These are phyloP conservation scores for Epirrita christyi DNA, from an alignment of 2,888 invertebrate genomes.

Conservation along the genomic window DNA sequence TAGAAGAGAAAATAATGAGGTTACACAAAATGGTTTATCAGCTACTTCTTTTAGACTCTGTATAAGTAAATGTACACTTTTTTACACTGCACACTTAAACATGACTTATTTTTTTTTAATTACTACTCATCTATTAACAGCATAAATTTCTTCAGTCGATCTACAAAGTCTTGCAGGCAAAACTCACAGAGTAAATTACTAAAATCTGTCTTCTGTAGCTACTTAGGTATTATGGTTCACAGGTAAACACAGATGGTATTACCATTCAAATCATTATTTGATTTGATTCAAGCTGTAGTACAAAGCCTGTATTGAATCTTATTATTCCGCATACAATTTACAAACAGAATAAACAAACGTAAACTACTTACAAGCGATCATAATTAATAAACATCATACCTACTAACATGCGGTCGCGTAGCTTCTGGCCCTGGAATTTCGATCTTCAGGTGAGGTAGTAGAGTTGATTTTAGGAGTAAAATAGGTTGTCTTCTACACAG, in stretches of 20 bases:
- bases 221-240: background rate
- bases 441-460: conserved; percentile 2
- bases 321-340: conserved; percentile 16
- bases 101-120: no score
- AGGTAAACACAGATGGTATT: conserved; percentile 3
- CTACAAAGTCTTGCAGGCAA: background rate
- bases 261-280: conserved; percentile 10
- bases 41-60: no score
- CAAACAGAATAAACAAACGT: conserved; percentile 43
- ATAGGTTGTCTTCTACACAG: conserved; percentile 7
- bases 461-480: conserved; percentile 7
- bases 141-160: no score
- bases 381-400: conserved; percentile 38
- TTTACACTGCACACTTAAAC: no score
- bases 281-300: background rate
- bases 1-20: no score
- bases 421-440: background rate
- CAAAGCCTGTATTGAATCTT: conserved; percentile 1
- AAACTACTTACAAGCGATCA: conserved; percentile 40
- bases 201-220: background rate
- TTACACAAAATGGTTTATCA: no score
- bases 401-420: conserved; percentile 34
- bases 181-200: background rate
- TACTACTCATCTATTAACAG: no score
- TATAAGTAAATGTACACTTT: no score